Evolutionary conservation across 1,140 invertebrate genomes (phyloP), one percentile per base, ranked within the genome.

Genomic region (Protaetia brevitarsis): DNA sequence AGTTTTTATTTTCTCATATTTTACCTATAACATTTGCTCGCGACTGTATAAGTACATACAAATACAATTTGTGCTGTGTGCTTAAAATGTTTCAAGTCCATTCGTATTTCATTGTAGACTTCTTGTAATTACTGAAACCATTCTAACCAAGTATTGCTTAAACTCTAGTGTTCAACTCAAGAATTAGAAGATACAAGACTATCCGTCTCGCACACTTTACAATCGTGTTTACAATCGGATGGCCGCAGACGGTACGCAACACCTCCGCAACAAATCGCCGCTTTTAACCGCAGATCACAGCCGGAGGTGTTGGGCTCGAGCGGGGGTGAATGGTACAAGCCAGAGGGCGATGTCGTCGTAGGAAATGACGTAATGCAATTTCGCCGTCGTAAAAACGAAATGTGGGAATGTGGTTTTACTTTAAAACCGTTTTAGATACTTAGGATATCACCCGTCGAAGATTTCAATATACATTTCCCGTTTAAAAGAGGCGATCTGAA

Each of bases 391-490:
- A 30, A 31, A 10, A 16, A 45, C 7, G 7, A 7, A 2, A 63
- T 2, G n/a, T 10, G 2, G n/a, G 8, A 16, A 11, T 26, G 6
- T 45, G 13, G 3, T 27, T 10, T 45, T 8, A 31, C 28, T 30
- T 34, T 6, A 11, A 23, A 19, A 59, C 27, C n/a, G 34, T 74
- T 72, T 16, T 64, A 86, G 84, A 81, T 92, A 30, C 78, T 97
- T 2, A 86, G 88, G 71, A 79, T 94, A 26, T 84, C 89, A 74
- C 89, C 93, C 2, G 81, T 84, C 2, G 82, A 86, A 45, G 81
- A 87, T 62, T 97, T 90, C 74, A 93, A 94, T 75, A 83, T 97
- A 62, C 91, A 95, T 77, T 97, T 96, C 81, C 95, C 95, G 8
- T 91, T 94, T 66, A 85, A 84, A 73, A 82, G 93, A 72, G 94